phyloP scores from a whole-genome alignment of 2,113 vertebrate species.

The Pleuronectes platessa region DNA sequence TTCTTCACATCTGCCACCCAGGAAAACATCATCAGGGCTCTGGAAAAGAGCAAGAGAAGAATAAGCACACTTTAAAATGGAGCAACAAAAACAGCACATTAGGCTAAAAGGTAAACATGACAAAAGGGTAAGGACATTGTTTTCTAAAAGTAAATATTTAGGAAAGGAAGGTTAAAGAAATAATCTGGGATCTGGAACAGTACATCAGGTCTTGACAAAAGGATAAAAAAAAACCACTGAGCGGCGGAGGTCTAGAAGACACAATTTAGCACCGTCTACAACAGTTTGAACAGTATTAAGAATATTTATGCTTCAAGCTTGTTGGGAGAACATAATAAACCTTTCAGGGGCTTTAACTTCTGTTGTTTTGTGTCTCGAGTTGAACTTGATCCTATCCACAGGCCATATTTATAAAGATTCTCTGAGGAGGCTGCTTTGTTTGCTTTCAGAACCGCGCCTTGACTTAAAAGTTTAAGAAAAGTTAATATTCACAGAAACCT shows the following conservation, averaged over 20 bases:
- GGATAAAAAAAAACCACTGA: neutral
- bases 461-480: slow-evolving; percentile 12
- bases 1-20: slow-evolving; percentile 47
- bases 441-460: slow-evolving; percentile 14
- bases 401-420: neutral
- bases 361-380: neutral
- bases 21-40: slow-evolving; percentile 71
- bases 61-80: neutral
- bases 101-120: neutral
- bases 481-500: slow-evolving; percentile 1
- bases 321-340: neutral
- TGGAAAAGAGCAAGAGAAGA: slow-evolving; percentile 43
- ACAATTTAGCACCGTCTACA: slow-evolving; percentile 15
- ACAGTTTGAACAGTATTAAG: neutral
- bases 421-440: neutral
- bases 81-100: neutral
- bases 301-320: neutral
- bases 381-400: neutral
- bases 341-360: neutral
- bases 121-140: neutral
- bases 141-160: slow-evolving; percentile 13
- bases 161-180: neutral
- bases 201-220: slow-evolving; percentile 15
- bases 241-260: neutral
- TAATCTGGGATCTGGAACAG: neutral